phyloP scores from a whole-genome alignment of 2,113 vertebrate species.

The Nothocercus julius region DNA sequence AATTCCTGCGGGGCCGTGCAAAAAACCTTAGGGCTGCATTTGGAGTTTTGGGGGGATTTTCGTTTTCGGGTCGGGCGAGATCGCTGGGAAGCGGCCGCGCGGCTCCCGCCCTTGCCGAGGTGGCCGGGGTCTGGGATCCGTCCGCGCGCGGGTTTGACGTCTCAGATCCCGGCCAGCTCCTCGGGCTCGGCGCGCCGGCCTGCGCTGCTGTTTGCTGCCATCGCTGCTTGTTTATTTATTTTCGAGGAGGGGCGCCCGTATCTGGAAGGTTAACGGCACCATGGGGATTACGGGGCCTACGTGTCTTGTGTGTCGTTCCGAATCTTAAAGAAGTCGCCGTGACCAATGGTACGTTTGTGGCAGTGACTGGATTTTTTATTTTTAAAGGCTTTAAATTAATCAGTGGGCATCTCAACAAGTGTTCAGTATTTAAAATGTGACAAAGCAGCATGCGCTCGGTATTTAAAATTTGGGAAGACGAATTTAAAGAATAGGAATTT shows the following conservation, averaged over 20 bases:
- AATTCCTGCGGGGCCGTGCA: not conserved
- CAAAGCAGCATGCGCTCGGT: not conserved
- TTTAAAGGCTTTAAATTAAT: constrained; percentile 37
- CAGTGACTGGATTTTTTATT: not conserved
- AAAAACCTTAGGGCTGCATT: not conserved
- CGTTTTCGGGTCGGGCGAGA: not conserved
- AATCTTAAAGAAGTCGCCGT: not conserved
- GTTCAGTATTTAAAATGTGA: not conserved
- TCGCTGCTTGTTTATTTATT: not conserved
- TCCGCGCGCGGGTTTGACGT: not conserved
- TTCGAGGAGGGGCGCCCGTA: not conserved
- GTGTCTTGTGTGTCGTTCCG: not conserved
- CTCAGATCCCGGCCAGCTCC: not conserved
- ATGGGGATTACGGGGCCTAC: not conserved
- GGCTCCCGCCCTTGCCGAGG: not conserved
- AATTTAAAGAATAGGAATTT: not conserved
- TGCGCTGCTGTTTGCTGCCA: not conserved
- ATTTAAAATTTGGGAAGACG: not conserved
- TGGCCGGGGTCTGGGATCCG: not conserved
- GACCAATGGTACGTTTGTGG: not conserved
- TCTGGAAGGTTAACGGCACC: not conserved
- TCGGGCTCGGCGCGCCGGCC: not conserved
- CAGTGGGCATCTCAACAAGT: not conserved
- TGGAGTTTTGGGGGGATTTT: too few relatives aligned
- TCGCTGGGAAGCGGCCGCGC: not conserved